These are phyloP conservation scores for Poeciliopsis retropinna DNA, from an alignment of 2,113 vertebrate genomes.

Conservation along the genomic window DNA sequence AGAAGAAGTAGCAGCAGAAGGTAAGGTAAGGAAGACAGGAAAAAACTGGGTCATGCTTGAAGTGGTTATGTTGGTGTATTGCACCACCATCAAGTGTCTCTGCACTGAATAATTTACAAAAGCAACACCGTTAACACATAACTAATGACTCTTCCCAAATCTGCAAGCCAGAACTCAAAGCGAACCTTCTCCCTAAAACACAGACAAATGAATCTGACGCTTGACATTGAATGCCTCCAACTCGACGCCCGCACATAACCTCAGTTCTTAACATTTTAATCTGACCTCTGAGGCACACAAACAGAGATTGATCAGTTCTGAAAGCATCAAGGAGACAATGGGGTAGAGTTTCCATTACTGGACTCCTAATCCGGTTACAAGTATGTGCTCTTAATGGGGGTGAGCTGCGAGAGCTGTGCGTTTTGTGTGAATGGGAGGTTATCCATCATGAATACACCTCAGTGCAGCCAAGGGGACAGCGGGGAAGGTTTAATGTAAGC, in stretches of 20 bases:
- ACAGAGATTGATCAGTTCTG: slow-evolving; percentile 68
- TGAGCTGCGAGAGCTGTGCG: slow-evolving; percentile 21
- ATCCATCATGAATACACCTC: slow-evolving; percentile 58
- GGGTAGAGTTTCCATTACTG: slow-evolving; percentile 51
- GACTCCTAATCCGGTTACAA: slow-evolving; percentile 63
- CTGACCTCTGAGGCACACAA: slow-evolving; percentile 51
- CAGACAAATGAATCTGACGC: slow-evolving; percentile 57
- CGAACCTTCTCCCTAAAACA: slow-evolving; percentile 43
- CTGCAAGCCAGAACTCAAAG: slow-evolving; percentile 33
- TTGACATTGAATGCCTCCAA: slow-evolving; percentile 35
- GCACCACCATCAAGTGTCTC: slow-evolving; percentile 42
- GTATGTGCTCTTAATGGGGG: slow-evolving; percentile 58
- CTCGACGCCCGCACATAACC: slow-evolving; percentile 4
- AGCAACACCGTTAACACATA: slow-evolving; percentile 62
- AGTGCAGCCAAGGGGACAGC: slow-evolving; percentile 32
- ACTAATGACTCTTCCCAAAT: slow-evolving; percentile 55
- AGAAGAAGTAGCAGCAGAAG: slow-evolving; percentile 14
- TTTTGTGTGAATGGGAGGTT: slow-evolving; percentile 32
- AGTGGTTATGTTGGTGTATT: slow-evolving; percentile 61
- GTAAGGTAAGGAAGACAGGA: slow-evolving; percentile 8
- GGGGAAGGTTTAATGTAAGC: slow-evolving; percentile 64
- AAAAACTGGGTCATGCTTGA: slow-evolving; percentile 64
- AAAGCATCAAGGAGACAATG: slow-evolving; percentile 59
- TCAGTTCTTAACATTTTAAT: slow-evolving; percentile 52
- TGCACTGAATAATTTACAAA: slow-evolving; percentile 60